phyloP scores from a whole-genome alignment of 1,140 invertebrate species.

The Popillia japonica region DNA sequence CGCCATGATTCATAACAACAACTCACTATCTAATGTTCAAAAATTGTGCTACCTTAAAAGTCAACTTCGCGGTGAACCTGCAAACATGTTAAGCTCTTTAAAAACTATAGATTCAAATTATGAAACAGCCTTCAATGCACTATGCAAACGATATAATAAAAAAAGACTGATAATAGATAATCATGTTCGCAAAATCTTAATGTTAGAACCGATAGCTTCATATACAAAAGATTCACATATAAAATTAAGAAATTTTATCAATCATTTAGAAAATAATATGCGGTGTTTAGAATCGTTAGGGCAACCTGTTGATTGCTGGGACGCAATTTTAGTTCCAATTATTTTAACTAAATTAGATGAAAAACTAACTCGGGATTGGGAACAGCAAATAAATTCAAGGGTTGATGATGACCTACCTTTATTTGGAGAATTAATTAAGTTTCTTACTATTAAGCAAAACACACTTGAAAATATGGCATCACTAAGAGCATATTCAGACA shows the following conservation, averaged over 20 bases:
- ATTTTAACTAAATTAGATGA: no score
- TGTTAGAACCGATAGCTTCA: conserved; percentile 38
- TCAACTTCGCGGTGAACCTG: conserved; percentile 1
- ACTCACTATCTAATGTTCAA: neutral
- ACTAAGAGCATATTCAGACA: no score
- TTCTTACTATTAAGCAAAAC: no score
- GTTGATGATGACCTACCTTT: no score
- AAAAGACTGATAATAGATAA: conserved; percentile 41
- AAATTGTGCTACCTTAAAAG: conserved; percentile 34
- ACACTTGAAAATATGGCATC: no score
- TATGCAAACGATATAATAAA: conserved; percentile 43
- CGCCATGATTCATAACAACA: conserved; percentile 27
- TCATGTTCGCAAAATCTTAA: conserved; percentile 41
- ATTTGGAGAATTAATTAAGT: no score
- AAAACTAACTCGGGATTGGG: no score
- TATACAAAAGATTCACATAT: conserved; percentile 8
- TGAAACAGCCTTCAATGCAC: conserved; percentile 40
- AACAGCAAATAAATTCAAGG: no score
- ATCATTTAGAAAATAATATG: conserved; percentile 42
- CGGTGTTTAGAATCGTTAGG: no score
- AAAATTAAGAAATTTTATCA: conserved; percentile 43
- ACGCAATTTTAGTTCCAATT: no score
- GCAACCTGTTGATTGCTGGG: no score
- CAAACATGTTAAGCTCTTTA: conserved; percentile 13
- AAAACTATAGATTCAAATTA: conserved; percentile 41